phyloP scores from a whole-genome alignment of 1,140 invertebrate species.

The Ips typographus region DNA sequence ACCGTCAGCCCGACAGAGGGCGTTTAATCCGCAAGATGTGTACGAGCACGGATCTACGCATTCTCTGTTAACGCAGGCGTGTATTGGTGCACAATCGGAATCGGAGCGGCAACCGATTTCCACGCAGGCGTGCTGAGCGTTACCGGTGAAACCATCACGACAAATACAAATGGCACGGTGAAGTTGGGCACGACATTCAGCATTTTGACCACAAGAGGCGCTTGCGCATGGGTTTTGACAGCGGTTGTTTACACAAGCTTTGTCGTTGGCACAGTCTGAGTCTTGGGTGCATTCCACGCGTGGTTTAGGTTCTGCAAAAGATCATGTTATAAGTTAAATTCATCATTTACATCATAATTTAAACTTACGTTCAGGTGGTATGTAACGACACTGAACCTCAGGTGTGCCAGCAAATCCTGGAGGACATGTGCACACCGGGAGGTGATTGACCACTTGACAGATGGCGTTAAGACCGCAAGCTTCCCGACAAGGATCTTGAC shows the following conservation, averaged over 20 bases:
- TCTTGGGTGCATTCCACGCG: constrained; percentile 78
- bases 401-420: constrained; percentile 77
- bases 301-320: constrained; percentile 53
- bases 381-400: constrained; percentile 67
- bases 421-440: constrained; percentile 79
- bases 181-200: constrained; percentile 75
- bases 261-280: constrained; percentile 79
- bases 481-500: constrained; percentile 76
- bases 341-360: constrained; percentile 4
- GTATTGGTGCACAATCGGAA: constrained; percentile 76
- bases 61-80: constrained; percentile 82
- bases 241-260: constrained; percentile 76
- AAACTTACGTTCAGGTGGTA: constrained; percentile 44
- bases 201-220: constrained; percentile 73
- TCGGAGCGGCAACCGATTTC: constrained; percentile 83
- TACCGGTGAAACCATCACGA: constrained; percentile 79
- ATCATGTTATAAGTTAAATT: constrained; percentile 9
- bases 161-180: constrained; percentile 85
- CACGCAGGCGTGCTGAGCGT: constrained; percentile 76
- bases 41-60: constrained; percentile 80
- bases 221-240: constrained; percentile 77
- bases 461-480: constrained; percentile 84
- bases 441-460: constrained; percentile 80
- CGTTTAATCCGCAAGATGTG: constrained; percentile 80
- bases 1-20: constrained; percentile 71